These are phyloP conservation scores for Metellina segmentata DNA, from an alignment of 2,888 invertebrate genomes.

Conservation along the genomic window DNA sequence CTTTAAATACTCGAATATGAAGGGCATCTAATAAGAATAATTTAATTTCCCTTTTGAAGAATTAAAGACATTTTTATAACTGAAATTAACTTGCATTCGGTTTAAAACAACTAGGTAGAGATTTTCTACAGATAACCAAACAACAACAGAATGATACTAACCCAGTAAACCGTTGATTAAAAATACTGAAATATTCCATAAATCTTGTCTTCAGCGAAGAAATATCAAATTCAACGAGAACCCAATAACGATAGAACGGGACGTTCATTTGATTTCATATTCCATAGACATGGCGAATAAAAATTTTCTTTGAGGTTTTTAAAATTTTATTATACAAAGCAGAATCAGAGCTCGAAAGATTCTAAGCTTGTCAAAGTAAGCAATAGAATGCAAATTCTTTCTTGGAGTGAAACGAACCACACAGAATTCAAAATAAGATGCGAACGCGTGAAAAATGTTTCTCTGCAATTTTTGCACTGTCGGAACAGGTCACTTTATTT, in stretches of 20 bases:
- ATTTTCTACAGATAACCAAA: no score
- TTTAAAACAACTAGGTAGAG: not conserved
- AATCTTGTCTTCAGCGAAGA: not conserved
- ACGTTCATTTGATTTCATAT: constrained; percentile 36
- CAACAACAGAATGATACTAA: not conserved
- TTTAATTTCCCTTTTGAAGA: no score
- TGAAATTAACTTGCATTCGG: no score
- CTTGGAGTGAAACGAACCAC: constrained; percentile 39
- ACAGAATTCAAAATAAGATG: constrained; percentile 57
- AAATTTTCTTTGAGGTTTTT: constrained; percentile 4
- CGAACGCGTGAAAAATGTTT: constrained; percentile 52
- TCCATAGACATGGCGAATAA: constrained; percentile 1
- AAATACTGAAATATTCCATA: not conserved
- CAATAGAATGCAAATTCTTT: constrained; percentile 67
- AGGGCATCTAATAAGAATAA: no score
- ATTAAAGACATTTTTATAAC: no score
- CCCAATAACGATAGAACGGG: not conserved
- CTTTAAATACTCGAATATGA: no score
- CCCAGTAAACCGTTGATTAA: no score
- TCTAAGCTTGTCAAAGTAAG: constrained; percentile 58
- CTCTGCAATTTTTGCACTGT: constrained; percentile 50
- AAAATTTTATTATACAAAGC: constrained; percentile 49
- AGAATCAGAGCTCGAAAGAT: constrained; percentile 25
- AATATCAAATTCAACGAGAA: constrained; percentile 15
- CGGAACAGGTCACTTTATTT: constrained; percentile 37